Evolutionary conservation across 2,797 vertebrate genomes (phyloP).

Genomic region (Protonibea diacanthus): DNA sequence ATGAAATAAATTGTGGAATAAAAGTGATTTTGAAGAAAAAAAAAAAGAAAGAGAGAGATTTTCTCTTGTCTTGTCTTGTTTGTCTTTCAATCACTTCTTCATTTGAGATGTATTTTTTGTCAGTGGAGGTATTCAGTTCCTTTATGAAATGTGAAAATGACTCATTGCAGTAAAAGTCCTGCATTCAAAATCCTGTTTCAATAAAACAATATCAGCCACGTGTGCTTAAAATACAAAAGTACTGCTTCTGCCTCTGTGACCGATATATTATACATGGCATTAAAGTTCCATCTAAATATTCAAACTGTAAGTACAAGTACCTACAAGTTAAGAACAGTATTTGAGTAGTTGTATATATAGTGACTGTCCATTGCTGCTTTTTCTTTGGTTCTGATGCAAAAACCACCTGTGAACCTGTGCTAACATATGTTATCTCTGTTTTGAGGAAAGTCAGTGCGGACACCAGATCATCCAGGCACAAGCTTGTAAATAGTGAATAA

Average conservation of each 20-base stretch:
- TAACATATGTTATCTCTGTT: background rate
- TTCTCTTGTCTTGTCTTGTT: background rate
- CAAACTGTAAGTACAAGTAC: too few species aligned
- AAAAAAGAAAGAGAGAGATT: background rate
- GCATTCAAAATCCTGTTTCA: background rate
- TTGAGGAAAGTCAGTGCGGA: background rate
- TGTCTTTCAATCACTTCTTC: background rate
- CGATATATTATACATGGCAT: background rate
- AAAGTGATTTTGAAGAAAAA: conserved; percentile 91
- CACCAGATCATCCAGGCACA: too few species aligned
- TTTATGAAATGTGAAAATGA: too few species aligned
- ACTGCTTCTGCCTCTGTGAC: background rate
- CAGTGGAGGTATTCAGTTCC: background rate
- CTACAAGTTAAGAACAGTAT: too few species aligned
- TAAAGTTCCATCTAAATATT: too few species aligned
- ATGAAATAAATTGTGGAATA: conserved; percentile 89
- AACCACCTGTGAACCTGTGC: too few species aligned
- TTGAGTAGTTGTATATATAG: too few species aligned
- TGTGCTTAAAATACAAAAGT: background rate
- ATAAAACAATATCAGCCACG: background rate
- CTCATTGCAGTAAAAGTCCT: background rate
- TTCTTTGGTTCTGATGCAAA: too few species aligned
- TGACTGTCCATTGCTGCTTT: too few species aligned
- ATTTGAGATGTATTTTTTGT: background rate
- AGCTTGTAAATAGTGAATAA: too few species aligned